These are phyloP conservation scores for Merluccius polli DNA, from an alignment of 2,797 vertebrate genomes.

Conservation along the genomic window DNA sequence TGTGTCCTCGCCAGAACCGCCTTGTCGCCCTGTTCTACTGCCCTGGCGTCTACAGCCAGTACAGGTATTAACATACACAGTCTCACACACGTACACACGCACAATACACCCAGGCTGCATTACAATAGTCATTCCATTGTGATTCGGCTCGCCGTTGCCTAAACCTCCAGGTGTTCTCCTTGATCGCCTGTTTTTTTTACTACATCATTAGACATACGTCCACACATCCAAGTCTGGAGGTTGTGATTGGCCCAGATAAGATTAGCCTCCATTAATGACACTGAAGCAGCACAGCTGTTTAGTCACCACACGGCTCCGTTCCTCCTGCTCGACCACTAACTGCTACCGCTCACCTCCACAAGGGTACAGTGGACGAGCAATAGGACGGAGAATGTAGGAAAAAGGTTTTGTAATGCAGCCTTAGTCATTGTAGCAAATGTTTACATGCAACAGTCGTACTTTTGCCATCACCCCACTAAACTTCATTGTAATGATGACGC, in stretches of 20 bases:
- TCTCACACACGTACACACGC: conserved; percentile 1
- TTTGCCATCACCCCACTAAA: background rate
- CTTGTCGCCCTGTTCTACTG: conserved; percentile 88
- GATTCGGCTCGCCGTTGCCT: too few species aligned
- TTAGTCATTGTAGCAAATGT: background rate
- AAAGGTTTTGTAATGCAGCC: background rate
- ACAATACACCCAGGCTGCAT: background rate
- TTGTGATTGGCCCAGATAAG: too few species aligned
- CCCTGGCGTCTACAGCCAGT: conserved; percentile 85
- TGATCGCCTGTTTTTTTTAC: background rate
- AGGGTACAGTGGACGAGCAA: too few species aligned
- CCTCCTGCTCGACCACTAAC: too few species aligned
- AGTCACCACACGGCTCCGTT: too few species aligned
- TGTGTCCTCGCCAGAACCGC: conserved; percentile 79
- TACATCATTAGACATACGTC: background rate
- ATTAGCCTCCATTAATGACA: too few species aligned
- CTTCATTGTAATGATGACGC: background rate
- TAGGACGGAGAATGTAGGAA: too few species aligned
- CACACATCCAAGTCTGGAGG: background rate
- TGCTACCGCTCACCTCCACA: too few species aligned
- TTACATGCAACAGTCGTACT: background rate
- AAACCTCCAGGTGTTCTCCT: background rate
- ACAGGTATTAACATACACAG: conserved; percentile 77
- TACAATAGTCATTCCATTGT: background rate
- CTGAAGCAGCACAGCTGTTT: too few species aligned